Conservation (phyloP, 2,113 vertebrate genomes). For the Mesocricetus auratus region DNA sequence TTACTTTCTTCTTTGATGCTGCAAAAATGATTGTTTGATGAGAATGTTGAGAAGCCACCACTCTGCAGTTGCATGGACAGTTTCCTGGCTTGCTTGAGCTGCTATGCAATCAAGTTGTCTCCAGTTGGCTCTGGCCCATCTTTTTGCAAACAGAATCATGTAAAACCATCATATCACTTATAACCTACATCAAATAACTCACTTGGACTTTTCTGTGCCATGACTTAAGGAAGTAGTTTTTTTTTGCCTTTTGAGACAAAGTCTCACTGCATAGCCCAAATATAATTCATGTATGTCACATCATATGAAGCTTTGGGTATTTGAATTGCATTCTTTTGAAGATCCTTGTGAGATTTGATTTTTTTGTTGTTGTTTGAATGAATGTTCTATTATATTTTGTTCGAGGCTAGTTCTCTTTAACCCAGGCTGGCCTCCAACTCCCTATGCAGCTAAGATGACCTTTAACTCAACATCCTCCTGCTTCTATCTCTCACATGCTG, state of each 20-base stretch:
- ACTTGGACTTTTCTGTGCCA: background rate
- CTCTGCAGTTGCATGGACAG: background rate
- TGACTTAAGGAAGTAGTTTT: background rate
- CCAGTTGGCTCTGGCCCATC: background rate
- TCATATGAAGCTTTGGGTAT: background rate
- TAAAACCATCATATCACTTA: background rate
- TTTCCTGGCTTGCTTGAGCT: background rate
- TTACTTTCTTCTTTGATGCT: background rate
- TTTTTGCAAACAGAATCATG: background rate
- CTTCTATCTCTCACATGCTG: background rate
- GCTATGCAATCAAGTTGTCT: background rate
- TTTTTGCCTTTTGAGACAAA: constrained; percentile 4
- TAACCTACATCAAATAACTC: background rate
- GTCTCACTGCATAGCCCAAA: background rate
- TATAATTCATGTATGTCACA: background rate
- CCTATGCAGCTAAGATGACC: background rate
- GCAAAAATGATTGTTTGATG: background rate
- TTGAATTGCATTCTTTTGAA: constrained; percentile 11
- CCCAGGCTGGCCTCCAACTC: background rate
- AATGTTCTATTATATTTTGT: background rate
- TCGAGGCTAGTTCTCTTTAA: background rate
- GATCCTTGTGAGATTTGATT: background rate
- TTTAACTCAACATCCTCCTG: background rate
- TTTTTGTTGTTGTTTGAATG: background rate
- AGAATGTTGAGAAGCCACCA: background rate